Conservation (phyloP, 2,888 invertebrate species). For the Pachycephus smyrnensis region DNA sequence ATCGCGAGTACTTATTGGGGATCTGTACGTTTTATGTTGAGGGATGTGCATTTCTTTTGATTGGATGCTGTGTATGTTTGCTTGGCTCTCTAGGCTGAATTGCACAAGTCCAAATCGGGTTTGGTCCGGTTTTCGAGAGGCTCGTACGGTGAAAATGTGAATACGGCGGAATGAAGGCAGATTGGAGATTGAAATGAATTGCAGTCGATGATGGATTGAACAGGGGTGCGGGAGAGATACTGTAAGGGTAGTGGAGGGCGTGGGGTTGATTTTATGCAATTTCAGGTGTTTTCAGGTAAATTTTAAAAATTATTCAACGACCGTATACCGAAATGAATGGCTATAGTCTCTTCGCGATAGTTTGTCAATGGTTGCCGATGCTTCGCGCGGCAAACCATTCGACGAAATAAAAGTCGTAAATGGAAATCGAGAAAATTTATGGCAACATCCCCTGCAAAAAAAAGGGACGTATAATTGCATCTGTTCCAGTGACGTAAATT, state of each 20-base stretch:
- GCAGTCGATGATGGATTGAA: slow-evolving; percentile 19
- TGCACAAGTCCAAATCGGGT: slow-evolving; percentile 16
- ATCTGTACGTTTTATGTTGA: background rate
- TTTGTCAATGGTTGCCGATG: background rate
- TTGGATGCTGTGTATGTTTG: slow-evolving; percentile 27
- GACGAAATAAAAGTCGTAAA: background rate
- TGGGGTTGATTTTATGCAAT: background rate
- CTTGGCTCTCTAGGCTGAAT: slow-evolving; percentile 22
- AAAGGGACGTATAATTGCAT: background rate
- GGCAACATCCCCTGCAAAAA: background rate
- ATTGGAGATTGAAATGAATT: slow-evolving; percentile 37
- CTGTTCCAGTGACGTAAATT: background rate
- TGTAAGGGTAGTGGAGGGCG: background rate
- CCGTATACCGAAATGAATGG: background rate
- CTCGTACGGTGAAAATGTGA: slow-evolving; percentile 26
- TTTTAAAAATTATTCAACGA: background rate
- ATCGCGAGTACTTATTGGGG: background rate
- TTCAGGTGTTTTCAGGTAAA: background rate
- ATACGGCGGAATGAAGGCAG: slow-evolving; percentile 32
- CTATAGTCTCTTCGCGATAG: background rate
- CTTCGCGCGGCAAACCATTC: background rate
- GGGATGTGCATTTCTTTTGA: slow-evolving; percentile 29
- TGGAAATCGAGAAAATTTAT: background rate
- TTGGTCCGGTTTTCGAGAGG: slow-evolving; percentile 25
- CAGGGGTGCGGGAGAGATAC: slow-evolving; percentile 7